Evolutionary conservation across 2,113 vertebrate species (phyloP), one percentile per base, ranked within the genome.

Genomic region (Emydura subglobosa): DNA sequence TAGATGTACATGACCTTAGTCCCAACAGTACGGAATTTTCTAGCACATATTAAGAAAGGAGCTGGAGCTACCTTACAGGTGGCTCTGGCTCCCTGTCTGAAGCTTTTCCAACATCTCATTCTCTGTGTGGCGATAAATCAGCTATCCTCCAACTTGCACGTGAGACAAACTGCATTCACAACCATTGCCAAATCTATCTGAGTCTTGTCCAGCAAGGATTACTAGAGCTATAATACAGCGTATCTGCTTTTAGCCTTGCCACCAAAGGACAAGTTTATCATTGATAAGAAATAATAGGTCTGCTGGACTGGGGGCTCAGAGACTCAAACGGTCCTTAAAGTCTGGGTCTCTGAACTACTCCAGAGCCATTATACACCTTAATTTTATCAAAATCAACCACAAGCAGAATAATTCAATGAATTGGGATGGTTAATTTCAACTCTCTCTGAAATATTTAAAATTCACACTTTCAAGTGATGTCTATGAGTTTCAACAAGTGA

Each of bases 401-500:
- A 42, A 89, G 51, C 27, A 93, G 53, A 93, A 47, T 85, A 88
- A 91, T 82, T 49, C 29, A 90, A 49, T 83, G 24, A 95, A 86
- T 79, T 92, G 72, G 49, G 95, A 86, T 91, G 27, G 17, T 24
- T 5, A 42, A 49, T 16, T 95, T 89, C 34, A 3, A 0, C 8
- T 51, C 74, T 57, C 74, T 10, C 47, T 74, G 39, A 93, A 95
- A 96, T 86, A 11, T 83, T 5, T 76, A 16, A n/a, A 51, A 54
- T 72, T 86, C 91, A 14, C 10, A n/a, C 39, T 89, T 85, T 93
- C 55, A 42, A 50, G 31, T 59, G 39, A 10, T 92, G 25, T 14
- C 59, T 61, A 90, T 86, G 10, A 87, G 31, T 91, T 78, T 94
- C 22, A 94, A 85, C 44, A 91, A 91, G 55, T 82, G 81, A 79